Percentiles rank a stretch among this genome's conserved stretches.
Conservation (phyloP, 2,797 vertebrate species). For the Diglossa cyanea region DNA sequence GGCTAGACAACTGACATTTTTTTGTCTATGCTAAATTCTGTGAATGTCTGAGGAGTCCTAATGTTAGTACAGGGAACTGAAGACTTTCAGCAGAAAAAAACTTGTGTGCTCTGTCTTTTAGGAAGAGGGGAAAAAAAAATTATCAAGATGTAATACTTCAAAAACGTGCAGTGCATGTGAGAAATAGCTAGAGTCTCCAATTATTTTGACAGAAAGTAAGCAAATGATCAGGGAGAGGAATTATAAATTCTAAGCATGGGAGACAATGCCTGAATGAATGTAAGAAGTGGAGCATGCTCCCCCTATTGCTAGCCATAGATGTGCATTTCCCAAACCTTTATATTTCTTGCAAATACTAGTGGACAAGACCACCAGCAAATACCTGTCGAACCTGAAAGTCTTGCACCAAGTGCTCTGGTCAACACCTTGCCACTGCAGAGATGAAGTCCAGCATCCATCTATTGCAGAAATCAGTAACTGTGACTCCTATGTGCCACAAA, state of each 20-base stretch:
- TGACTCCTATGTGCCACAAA: fast-evolving
- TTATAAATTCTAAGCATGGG: background rate
- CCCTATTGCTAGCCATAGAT: background rate
- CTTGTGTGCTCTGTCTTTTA: background rate
- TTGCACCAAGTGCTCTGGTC: background rate
- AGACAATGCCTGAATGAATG: background rate
- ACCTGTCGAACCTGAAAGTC: background rate
- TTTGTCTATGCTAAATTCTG: background rate
- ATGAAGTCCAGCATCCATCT: background rate
- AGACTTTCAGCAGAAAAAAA: background rate
- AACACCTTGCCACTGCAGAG: background rate
- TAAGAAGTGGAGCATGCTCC: background rate
- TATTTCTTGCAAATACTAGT: background rate
- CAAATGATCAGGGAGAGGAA: background rate
- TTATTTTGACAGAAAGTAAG: background rate
- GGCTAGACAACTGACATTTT: background rate
- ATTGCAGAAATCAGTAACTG: background rate
- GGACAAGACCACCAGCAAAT: background rate
- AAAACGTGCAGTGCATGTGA: background rate
- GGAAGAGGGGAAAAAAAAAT: background rate
- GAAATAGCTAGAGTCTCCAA: background rate
- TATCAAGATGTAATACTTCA: background rate
- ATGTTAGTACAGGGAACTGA: background rate
- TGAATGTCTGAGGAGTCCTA: background rate
- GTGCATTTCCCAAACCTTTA: background rate